These are phyloP conservation scores for Cheumatopsyche charites DNA, from an alignment of 1,140 invertebrate genomes.

Conservation along the genomic window DNA sequence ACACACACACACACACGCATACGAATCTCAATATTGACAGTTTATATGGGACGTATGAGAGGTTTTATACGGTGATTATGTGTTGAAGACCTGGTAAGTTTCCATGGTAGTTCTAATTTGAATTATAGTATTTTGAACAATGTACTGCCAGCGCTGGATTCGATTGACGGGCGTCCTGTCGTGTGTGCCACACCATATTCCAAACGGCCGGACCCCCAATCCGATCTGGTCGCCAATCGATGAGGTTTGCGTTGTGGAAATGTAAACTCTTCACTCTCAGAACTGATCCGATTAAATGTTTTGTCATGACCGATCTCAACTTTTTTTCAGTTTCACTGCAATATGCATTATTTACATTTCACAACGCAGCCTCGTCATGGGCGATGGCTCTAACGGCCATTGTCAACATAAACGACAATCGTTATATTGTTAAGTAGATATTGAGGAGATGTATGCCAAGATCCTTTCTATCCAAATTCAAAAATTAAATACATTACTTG, in stretches of 20 bases:
- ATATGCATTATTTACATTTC: constrained; percentile 17
- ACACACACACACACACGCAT: too few relatives aligned
- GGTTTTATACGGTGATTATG: neutral
- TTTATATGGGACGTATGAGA: neutral
- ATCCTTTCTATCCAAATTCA: constrained; percentile 22
- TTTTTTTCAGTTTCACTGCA: neutral
- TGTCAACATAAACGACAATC: constrained; percentile 35
- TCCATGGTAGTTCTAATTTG: neutral
- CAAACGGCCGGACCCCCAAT: constrained; percentile 24
- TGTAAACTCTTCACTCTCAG: constrained; percentile 13
- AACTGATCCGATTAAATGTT: neutral
- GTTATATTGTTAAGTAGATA: constrained; percentile 42
- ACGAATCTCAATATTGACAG: too few relatives aligned
- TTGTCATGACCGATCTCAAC: neutral
- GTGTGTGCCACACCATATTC: neutral
- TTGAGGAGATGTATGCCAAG: constrained; percentile 32
- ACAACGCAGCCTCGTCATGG: constrained; percentile 40
- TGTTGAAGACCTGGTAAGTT: constrained; percentile 12
- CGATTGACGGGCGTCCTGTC: constrained; percentile 26
- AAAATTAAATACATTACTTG: too few relatives aligned
- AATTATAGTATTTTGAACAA: constrained; percentile 16
- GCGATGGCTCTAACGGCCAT: constrained; percentile 39
- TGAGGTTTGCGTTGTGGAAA: constrained; percentile 39
- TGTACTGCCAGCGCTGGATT: constrained; percentile 14
- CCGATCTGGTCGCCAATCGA: constrained; percentile 29